phyloP scores from a whole-genome alignment of 2,888 invertebrate genomes.

The Eupithecia centaureata region DNA sequence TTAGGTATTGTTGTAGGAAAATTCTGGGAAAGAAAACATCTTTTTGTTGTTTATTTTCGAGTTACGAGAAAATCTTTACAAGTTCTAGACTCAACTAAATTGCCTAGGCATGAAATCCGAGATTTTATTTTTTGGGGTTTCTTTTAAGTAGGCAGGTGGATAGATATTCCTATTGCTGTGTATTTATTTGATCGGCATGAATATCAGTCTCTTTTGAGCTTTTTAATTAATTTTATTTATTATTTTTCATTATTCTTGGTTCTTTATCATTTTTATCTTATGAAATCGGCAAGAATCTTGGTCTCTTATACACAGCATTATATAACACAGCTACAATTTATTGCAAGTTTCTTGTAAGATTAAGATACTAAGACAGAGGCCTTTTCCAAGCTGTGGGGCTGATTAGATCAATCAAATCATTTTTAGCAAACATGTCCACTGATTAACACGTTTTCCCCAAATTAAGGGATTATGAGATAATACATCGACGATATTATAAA shows the following conservation, averaged over 20 bases:
- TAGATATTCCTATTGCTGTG: background rate
- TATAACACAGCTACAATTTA: background rate
- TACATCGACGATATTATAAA: background rate
- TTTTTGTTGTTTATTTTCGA: background rate
- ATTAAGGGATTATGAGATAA: background rate
- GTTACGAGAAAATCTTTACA: background rate
- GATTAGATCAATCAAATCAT: background rate
- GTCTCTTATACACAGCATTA: background rate
- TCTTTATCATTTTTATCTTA: background rate
- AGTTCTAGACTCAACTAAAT: background rate
- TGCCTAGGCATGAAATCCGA: background rate
- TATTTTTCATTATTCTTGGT: too few species aligned
- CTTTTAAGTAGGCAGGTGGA: background rate
- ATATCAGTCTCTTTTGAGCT: too few species aligned
- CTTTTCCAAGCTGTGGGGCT: background rate
- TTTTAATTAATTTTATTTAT: too few species aligned
- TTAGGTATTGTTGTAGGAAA: constrained; percentile 1
- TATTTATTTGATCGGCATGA: background rate
- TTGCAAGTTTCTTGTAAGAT: too few species aligned
- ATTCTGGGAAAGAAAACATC: background rate
- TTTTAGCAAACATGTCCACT: background rate
- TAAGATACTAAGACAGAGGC: too few species aligned
- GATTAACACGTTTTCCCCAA: background rate
- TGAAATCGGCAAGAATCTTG: background rate
- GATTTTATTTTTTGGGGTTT: background rate